Base-by-base conservation (phyloP, 2,797 vertebrate species). In the Pseudopleuronectes americanus region DNA sequence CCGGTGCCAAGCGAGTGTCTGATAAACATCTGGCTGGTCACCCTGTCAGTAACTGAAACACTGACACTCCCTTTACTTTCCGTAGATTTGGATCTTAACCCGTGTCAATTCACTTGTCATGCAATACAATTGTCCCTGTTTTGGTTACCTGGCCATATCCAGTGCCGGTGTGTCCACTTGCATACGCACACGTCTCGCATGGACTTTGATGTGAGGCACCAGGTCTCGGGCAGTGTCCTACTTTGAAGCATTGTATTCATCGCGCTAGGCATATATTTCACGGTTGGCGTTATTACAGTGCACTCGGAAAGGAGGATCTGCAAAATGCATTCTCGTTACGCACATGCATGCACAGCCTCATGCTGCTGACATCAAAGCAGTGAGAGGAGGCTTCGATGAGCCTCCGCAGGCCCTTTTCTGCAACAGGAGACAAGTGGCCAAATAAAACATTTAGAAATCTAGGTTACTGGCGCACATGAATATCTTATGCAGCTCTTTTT, bases 361-460 rank as follows among this genome's bases (percentile, higher is more conserved):
- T 76, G 73, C 76, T 82, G 80, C 78, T 84, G 80, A 90, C 86
- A 82, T 90, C 86, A 89, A 87, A 90, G 81, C 52, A 26, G 48
- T 51, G 45, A 68, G 78, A 74, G 47, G 73, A 80, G 77, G 64
- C 71, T 73, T 81, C 0, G 38, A 43, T 57, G 68, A 70, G 66
- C 71, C 65, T 77, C 78, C 56, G 53, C 17, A 31, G 78, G 56
- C 64, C 64, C 55, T 71, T 71, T 59, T 69, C 64, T 75, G 83
- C 77, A 89, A 79, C 72, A 77, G 67, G 67, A 89, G 81, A 84
- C 80, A 75, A 79, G 74, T 55, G 56, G 78, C 71, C 84, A 89
- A 88, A 88, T 86, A 76, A 90, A 89, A 87, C 83, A 85, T 88
- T 88, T 83, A 76, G 14, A 84, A 89, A 92, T 91, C 86, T 90